Base-by-base conservation (phyloP, 2,888 invertebrate species). In the Phengaris arion region DNA sequence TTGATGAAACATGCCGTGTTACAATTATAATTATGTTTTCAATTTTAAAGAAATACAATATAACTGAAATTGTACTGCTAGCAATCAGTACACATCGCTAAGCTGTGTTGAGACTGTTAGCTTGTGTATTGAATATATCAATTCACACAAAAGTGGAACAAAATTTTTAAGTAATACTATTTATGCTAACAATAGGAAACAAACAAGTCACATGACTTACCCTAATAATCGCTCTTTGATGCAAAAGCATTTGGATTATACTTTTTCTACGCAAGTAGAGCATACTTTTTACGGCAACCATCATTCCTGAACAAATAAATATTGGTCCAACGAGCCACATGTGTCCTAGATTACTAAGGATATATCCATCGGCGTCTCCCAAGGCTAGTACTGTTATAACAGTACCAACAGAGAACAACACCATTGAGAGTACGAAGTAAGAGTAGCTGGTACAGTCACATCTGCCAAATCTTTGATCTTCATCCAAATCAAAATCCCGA, bases 321-420 rank as follows among this genome's bases (percentile, higher is more conserved):
- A 95, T 95, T 75, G 95, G 95, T 77, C 95, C 95, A 77, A 95
- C 95, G 15, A 95, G 92, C 95, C 95, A 95, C 95, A 95, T 95
- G 90, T 95, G 95, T 78, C 95, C 95, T 81, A 95, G 89, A 87
- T 94, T 94, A 80, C 88, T 94, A 80, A 95, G 93, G 81, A 95
- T 93, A 81, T 94, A 94, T 74, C 94, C 95, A 86, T 95, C 94
- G 76, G 94, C 92, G 83, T 95, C 95, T 78, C 95, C 95, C 80
- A 95, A 89, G 72, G 95, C 95, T 77, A 95, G 86, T 76, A 95
- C 95, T 78, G 95, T 95, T 80, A 95, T 95, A 77, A 95, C 94
- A 75, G 95, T 95, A 69, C 95, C 95, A 75, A 95, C 94, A 59
- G 94, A 94, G 87, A 95, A 95, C 77, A 95, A 87, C 73, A 95